Evolutionary conservation across 2,888 invertebrate genomes (phyloP).

Genomic region (Acronicta psi): DNA sequence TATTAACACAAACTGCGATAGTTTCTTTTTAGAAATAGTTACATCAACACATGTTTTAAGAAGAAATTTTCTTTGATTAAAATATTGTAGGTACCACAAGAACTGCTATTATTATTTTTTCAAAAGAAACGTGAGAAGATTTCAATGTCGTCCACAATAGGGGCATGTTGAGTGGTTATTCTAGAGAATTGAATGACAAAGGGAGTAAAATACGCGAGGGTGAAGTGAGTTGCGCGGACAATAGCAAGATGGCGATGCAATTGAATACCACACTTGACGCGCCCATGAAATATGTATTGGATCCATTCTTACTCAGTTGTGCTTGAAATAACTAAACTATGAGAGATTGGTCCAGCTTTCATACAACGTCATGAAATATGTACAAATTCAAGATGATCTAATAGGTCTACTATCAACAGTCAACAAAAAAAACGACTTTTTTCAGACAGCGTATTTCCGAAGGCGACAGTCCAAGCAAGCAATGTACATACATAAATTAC

Average conservation of each 20-base stretch:
- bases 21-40: no score
- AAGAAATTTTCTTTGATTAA: no score
- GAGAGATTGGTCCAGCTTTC: constrained; percentile 2
- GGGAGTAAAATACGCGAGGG: constrained; percentile 62
- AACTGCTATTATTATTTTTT: constrained; percentile 38
- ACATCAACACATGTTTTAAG: no score
- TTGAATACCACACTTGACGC: constrained; percentile 48
- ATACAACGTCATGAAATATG: not conserved
- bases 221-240: constrained; percentile 50
- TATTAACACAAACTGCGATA: no score
- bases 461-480: no score
- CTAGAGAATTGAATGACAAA: constrained; percentile 74
- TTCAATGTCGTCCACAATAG: constrained; percentile 59
- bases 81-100: no score
- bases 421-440: no score
- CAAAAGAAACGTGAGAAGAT: constrained; percentile 58
- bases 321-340: constrained; percentile 12
- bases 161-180: constrained; percentile 59
- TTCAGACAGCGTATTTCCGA: no score
- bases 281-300: constrained; percentile 53
- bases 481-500: no score
- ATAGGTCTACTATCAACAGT: no score
- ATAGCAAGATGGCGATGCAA: constrained; percentile 49
- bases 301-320: constrained; percentile 18
- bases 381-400: no score